Percentiles rank a stretch among this genome's conserved stretches.
phyloP scores from a whole-genome alignment of 2,113 vertebrate genomes.

The Camarhynchus parvulus region DNA sequence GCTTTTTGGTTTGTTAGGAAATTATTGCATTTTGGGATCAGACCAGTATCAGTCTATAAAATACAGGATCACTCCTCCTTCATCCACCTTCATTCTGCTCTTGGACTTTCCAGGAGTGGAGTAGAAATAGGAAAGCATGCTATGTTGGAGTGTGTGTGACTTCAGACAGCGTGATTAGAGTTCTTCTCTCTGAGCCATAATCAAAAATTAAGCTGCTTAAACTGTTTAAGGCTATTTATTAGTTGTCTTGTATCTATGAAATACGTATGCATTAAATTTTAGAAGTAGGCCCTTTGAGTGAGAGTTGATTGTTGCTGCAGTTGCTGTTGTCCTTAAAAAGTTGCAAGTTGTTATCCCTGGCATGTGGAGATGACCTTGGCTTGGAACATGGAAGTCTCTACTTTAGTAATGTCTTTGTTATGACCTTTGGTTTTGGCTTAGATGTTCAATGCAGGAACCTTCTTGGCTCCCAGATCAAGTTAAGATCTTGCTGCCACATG shows the following conservation, averaged over 20 bases:
- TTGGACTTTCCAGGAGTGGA: not conserved
- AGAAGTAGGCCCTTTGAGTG: not conserved
- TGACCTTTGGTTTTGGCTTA: slow-evolving; percentile 27
- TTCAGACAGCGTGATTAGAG: not conserved
- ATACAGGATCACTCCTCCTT: not conserved
- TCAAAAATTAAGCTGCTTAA: not conserved
- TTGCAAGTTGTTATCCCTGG: not conserved
- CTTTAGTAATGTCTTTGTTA: not conserved
- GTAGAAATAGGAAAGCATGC: not conserved
- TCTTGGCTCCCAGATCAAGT: not conserved
- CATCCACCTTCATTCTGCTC: not conserved
- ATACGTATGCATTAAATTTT: not conserved
- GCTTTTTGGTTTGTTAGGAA: not conserved
- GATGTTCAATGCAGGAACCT: not conserved
- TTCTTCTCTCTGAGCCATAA: not conserved
- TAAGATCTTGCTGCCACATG: not conserved
- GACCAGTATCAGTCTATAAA: not conserved
- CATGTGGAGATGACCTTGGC: not conserved
- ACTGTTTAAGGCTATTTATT: not conserved
- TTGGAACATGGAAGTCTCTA: not conserved
- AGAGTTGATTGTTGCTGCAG: not conserved
- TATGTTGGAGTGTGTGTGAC: not conserved
- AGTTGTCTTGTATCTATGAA: not conserved
- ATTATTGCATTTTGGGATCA: not conserved
- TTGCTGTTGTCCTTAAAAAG: not conserved